A percentile compares a stretch with the other conserved stretches of the same genome.
Evolutionary conservation across 1,140 invertebrate genomes (phyloP).

Genomic region (Drosophila truncata): DNA sequence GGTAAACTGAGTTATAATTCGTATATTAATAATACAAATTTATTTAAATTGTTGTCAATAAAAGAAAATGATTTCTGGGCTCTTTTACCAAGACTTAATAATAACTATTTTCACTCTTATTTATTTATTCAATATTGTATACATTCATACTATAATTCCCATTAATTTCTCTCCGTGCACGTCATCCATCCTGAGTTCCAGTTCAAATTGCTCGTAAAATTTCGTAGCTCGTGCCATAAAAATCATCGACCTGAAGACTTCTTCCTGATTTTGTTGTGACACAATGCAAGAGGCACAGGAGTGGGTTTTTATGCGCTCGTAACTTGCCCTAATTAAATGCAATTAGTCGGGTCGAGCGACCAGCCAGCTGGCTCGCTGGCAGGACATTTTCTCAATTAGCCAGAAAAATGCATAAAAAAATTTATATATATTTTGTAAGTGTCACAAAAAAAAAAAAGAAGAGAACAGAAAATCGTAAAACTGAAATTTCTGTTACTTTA

Average conservation of each 20-base stretch:
- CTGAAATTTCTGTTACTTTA: conserved; percentile 46
- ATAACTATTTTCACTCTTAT: too few relatives aligned
- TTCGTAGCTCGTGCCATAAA: conserved; percentile 45
- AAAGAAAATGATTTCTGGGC: neutral
- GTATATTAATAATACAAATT: neutral
- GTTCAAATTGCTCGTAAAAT: conserved; percentile 55
- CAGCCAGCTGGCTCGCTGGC: conserved; percentile 29
- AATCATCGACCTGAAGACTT: conserved; percentile 50
- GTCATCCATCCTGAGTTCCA: conserved; percentile 9
- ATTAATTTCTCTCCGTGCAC: neutral
- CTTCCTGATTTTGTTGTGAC: conserved; percentile 50
- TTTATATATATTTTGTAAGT: conserved; percentile 52
- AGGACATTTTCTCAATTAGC: conserved; percentile 55
- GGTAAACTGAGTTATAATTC: neutral
- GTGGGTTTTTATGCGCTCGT: conserved; percentile 50
- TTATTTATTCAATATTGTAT: too few relatives aligned
- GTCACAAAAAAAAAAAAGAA: conserved; percentile 57
- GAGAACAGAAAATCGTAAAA: conserved; percentile 33
- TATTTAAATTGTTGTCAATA: too few relatives aligned
- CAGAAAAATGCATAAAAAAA: conserved; percentile 65
- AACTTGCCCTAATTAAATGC: conserved; percentile 65
- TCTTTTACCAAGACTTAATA: too few relatives aligned
- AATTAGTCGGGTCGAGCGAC: conserved; percentile 45
- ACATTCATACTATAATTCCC: too few relatives aligned
- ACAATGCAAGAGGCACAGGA: conserved; percentile 35